These are phyloP conservation scores for Tarsius wallacei DNA, from an alignment of 2,797 vertebrate genomes.

Conservation along the genomic window DNA sequence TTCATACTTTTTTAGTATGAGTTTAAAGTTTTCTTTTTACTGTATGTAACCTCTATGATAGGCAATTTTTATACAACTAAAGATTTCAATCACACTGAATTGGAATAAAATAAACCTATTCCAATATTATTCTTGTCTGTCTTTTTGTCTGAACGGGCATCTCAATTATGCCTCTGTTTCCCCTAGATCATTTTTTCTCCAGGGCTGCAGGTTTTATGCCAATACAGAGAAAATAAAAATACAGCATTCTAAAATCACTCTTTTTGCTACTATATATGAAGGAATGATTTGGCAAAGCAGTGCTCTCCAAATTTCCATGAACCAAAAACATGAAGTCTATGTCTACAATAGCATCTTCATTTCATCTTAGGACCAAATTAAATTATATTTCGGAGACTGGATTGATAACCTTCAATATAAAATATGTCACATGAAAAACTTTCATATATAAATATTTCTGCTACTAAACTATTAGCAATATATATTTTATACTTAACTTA, in stretches of 20 bases:
- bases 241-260: not conserved
- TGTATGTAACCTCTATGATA: not conserved
- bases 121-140: not conserved
- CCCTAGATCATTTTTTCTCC: not conserved
- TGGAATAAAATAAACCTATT: not conserved
- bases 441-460: not conserved
- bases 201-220: not conserved
- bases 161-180: not conserved
- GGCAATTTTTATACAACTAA: not conserved
- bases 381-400: slow-evolving; percentile 26
- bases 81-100: not conserved
- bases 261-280: not conserved
- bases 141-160: not conserved
- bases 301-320: not conserved
- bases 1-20: not conserved
- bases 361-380: slow-evolving; percentile 25
- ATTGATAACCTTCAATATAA: slow-evolving; percentile 23
- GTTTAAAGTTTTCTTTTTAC: not conserved
- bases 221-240: not conserved
- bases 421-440: not conserved
- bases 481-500: not conserved
- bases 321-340: not conserved
- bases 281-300: not conserved
- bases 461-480: not conserved
- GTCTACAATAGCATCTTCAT: not conserved